Evolutionary conservation across 2,797 vertebrate genomes (phyloP).

Genomic region (Phaenicophaeus curvirostris): DNA sequence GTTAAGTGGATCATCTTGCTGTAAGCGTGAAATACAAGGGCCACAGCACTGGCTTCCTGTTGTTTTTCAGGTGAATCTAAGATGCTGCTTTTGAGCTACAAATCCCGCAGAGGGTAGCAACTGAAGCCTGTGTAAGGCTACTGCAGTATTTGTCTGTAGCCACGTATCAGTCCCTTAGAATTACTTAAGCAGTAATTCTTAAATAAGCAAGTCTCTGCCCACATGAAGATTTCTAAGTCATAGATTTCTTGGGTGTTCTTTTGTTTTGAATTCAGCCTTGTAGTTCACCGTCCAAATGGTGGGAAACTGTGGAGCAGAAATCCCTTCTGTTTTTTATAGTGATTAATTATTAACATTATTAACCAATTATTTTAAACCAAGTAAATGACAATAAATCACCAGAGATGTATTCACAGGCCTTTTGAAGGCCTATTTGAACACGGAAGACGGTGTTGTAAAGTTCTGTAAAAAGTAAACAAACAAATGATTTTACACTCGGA

Average conservation of each 20-base stretch:
- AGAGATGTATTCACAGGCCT: background rate
- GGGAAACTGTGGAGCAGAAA: background rate
- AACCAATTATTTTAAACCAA: background rate
- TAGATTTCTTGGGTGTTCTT: background rate
- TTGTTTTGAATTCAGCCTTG: background rate
- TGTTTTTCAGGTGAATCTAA: background rate
- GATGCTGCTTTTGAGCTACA: background rate
- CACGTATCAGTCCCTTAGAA: accelerated
- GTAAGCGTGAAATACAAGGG: background rate
- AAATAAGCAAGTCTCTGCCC: background rate
- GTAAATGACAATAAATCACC: background rate
- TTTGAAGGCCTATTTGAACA: background rate
- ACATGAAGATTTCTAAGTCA: background rate
- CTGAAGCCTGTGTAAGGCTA: background rate
- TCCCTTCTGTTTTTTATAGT: background rate
- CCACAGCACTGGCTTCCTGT: background rate
- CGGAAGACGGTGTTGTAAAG: background rate
- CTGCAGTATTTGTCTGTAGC: background rate
- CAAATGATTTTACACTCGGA: background rate
- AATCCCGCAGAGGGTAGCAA: background rate
- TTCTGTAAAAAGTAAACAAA: background rate
- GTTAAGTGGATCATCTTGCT: background rate
- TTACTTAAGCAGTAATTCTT: background rate
- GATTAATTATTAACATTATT: background rate
- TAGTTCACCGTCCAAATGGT: background rate